These are phyloP conservation scores for Anolis apletophallus DNA, from an alignment of 2,797 vertebrate species.

Conservation along the genomic window DNA sequence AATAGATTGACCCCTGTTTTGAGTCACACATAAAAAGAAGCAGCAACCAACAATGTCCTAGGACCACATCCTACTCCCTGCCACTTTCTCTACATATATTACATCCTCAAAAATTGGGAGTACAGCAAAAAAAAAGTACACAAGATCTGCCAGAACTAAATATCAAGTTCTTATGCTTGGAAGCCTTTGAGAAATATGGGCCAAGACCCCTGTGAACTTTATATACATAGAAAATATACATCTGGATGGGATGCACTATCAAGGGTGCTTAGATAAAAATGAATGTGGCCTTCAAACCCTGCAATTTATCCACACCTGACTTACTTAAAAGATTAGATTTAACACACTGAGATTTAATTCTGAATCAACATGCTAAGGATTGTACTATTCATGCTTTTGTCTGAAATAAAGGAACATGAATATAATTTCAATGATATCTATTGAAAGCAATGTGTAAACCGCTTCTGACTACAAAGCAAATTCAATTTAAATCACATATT, in stretches of 20 bases:
- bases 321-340: background rate
- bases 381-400: slow-evolving; percentile 15
- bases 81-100: background rate
- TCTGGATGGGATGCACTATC: too few relatives aligned
- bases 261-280: too few relatives aligned
- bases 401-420: background rate
- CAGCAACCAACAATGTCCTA: background rate
- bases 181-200: background rate
- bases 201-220: background rate
- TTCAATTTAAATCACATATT: slow-evolving; percentile 47
- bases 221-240: background rate
- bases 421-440: slow-evolving; percentile 50
- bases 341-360: background rate
- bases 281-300: too few relatives aligned
- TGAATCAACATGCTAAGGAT: background rate
- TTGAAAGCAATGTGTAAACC: background rate
- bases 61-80: background rate
- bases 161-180: background rate
- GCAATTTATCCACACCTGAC: too few relatives aligned
- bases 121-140: background rate
- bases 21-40: background rate
- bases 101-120: background rate
- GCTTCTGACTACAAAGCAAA: background rate
- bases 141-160: background rate
- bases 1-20: background rate